A percentile compares a stretch with the other conserved stretches of the same genome.
Evolutionary conservation across 2,888 invertebrate genomes (phyloP).

Genomic region (Gari tellinella): DNA sequence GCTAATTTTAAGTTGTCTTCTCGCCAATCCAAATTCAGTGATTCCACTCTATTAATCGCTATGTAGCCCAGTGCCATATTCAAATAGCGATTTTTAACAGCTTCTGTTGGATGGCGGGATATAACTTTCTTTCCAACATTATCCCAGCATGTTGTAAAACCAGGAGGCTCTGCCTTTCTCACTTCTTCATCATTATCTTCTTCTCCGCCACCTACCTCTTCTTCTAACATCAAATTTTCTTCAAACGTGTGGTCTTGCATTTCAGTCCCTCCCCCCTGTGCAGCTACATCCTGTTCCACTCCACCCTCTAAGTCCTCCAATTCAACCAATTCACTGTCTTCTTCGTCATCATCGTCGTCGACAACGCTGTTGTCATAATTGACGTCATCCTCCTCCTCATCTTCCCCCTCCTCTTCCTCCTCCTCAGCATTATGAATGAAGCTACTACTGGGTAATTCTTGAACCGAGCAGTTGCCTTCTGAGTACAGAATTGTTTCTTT

Average conservation of each 20-base stretch:
- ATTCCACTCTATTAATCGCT: constrained; percentile 25
- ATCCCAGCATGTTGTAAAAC: neutral
- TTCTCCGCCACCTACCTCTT: no score
- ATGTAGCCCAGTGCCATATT: constrained; percentile 40
- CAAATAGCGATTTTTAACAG: constrained; percentile 20
- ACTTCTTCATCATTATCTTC: neutral
- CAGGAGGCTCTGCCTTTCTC: neutral
- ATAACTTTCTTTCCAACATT: constrained; percentile 18
- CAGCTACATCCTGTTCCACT: no score
- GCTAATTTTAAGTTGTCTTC: constrained; percentile 7
- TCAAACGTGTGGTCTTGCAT: no score
- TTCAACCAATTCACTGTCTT: neutral
- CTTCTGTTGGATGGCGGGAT: constrained; percentile 4
- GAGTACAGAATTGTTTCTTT: neutral
- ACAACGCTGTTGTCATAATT: neutral
- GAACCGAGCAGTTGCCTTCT: no score
- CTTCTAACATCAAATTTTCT: no score
- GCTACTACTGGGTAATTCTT: no score
- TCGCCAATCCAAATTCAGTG: constrained; percentile 9
- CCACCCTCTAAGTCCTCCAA: no score
- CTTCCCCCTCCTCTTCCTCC: no score
- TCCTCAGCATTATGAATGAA: no score
- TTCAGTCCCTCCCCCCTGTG: no score
- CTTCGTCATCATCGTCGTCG: neutral
- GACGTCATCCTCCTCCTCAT: no score